Evolutionary conservation across 2,888 invertebrate genomes (phyloP).

Genomic region (Balanococcus diminutus): DNA sequence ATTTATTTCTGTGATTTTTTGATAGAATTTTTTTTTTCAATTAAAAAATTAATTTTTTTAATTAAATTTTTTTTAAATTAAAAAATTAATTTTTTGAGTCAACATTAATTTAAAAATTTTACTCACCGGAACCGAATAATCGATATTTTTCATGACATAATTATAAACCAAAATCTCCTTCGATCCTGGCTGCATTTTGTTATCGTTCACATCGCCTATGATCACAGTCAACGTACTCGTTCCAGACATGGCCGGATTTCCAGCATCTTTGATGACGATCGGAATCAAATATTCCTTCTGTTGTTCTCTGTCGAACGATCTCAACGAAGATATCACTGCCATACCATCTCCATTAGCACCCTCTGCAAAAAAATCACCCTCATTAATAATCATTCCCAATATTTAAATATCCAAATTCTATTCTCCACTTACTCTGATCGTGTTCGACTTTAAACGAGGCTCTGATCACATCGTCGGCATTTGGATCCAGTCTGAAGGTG

Average conservation of each 20-base stretch:
- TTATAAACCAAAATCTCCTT: slow-evolving; percentile 98
- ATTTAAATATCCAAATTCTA: neutral
- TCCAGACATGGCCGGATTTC: slow-evolving; percentile 94
- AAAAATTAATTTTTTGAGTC: no score
- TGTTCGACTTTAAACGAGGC: slow-evolving; percentile 96
- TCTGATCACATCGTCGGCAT: slow-evolving; percentile 89
- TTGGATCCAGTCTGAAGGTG: slow-evolving; percentile 90
- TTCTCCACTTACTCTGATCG: slow-evolving; percentile 80
- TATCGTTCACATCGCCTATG: slow-evolving; percentile 97
- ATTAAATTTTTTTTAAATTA: no score
- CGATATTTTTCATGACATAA: slow-evolving; percentile 66
- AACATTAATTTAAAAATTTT: neutral
- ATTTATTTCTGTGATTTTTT: no score
- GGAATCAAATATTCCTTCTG: slow-evolving; percentile 96
- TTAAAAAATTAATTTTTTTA: no score
- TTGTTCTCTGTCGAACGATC: slow-evolving; percentile 93
- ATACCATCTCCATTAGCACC: slow-evolving; percentile 97
- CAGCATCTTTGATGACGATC: slow-evolving; percentile 95
- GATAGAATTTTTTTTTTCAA: no score
- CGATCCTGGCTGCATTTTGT: slow-evolving; percentile 96
- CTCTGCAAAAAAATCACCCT: slow-evolving; percentile 66
- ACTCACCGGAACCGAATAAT: slow-evolving; percentile 43
- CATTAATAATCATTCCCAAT: neutral
- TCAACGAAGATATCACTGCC: slow-evolving; percentile 93
- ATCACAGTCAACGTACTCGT: slow-evolving; percentile 95